These are phyloP conservation scores for Leucosticte australis DNA, from an alignment of 2,113 vertebrate genomes.

Conservation along the genomic window DNA sequence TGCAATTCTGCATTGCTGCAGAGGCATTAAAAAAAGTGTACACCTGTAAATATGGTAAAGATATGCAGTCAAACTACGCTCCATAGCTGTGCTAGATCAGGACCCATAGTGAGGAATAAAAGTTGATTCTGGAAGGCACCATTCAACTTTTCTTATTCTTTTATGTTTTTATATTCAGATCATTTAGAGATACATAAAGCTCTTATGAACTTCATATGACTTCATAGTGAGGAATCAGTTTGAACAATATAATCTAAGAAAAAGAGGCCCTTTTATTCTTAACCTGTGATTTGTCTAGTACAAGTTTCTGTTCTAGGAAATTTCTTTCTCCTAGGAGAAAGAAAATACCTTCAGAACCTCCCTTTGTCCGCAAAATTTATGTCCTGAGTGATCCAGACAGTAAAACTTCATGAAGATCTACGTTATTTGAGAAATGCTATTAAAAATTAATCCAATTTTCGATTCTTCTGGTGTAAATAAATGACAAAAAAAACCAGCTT, in stretches of 20 bases:
- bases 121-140: not conserved
- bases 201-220: not conserved
- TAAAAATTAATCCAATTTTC: constrained; percentile 65
- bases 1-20: not conserved
- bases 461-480: constrained; percentile 48
- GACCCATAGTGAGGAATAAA: not conserved
- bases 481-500: not conserved
- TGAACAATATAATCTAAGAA: not conserved
- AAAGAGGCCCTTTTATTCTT: not conserved
- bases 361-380: constrained; percentile 6
- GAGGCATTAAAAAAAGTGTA: not conserved
- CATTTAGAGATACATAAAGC: fast-evolving
- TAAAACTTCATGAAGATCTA: constrained; percentile 38
- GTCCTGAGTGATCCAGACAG: not conserved
- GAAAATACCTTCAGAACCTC: not conserved
- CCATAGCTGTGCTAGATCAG: not conserved
- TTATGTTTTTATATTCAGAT: not conserved
- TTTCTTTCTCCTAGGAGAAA: not conserved
- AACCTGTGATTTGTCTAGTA: not conserved
- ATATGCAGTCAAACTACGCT: fast-evolving
- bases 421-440: constrained; percentile 45
- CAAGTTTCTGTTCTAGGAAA: not conserved
- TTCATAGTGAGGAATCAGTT: not conserved
- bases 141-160: not conserved
- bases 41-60: not conserved